These are phyloP conservation scores for Parauchenoglanis punctatus DNA, from an alignment of 2,797 vertebrate species.

Conservation along the genomic window DNA sequence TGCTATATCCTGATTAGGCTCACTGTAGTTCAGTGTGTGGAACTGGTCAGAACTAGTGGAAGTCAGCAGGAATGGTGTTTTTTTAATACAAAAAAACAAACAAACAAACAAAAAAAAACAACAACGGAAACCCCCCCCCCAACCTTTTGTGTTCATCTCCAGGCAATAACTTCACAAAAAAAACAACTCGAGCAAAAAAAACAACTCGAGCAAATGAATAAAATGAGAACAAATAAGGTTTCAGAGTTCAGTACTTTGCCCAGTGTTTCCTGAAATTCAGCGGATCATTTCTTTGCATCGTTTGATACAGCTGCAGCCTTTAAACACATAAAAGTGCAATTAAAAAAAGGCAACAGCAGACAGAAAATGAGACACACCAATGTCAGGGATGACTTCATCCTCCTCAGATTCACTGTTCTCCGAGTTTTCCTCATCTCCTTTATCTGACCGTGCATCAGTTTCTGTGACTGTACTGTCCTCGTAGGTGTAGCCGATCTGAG, in stretches of 20 bases:
- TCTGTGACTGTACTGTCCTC: slow-evolving; percentile 93
- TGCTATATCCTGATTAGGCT: neutral
- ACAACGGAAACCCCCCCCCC: too few species aligned
- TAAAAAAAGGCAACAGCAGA: neutral
- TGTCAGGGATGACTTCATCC: slow-evolving; percentile 94
- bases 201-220: neutral
- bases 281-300: neutral
- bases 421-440: slow-evolving; percentile 86
- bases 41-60: neutral
- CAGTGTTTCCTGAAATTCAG: neutral
- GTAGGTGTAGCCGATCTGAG: slow-evolving; percentile 93
- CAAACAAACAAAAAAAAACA: too few species aligned
- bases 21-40: neutral
- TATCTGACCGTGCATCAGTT: slow-evolving; percentile 80
- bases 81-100: neutral
- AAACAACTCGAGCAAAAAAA: too few species aligned
- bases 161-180: neutral
- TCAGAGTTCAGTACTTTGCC: neutral
- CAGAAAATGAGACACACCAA: slow-evolving; percentile 75
- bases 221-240: neutral
- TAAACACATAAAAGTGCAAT: neutral
- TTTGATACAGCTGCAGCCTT: neutral
- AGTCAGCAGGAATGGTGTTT: neutral
- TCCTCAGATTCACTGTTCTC: slow-evolving; percentile 93
- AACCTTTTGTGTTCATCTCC: too few species aligned